Evolutionary conservation across 1,140 invertebrate genomes (phyloP), one percentile per base, ranked within the genome.

Genomic region (Bombus pascuorum): DNA sequence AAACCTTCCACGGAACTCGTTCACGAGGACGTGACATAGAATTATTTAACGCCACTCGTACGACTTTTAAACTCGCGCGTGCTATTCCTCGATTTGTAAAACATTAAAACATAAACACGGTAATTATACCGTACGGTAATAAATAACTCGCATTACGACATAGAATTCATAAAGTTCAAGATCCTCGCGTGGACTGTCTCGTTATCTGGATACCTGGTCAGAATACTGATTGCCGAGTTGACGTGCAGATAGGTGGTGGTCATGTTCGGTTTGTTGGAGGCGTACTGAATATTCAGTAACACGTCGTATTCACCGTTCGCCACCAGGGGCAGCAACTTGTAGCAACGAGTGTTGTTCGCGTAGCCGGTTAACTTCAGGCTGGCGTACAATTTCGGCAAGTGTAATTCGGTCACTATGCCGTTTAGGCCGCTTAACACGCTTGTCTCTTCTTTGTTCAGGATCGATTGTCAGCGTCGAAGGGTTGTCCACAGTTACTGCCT

Each of bases 191-290:
- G 15, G 28, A 44, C 15, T 5, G 59, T 15, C 81, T 76, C 70
- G 53, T 83, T 65, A 4, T 37, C 71, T 8, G 59, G 32, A 22
- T 59, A 82, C 22, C 47, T 68, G 18, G 71, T 71, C 22, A 34
- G 47, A 25, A 70, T n/a, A 9, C 79, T 81, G 57, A 86, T 68
- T 6, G 47, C 72, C 0, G 84, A 53, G 22, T 75, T 70, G 18
- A 53, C 22, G 13, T 81, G 78, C 5, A 71, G 78, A 53, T 86
- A 86, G 4, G 78, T 81, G 34, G 68, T 68, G 25, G 78, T 68
- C 18, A 42, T 28, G 53, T 76, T 34, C 5, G 42, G 37, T 28
- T 81, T 76, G 72, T 81, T 59, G 79, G 71, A 86, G 37, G 81
- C 59, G 62, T 76, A 70, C 13, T 76, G 83, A 34, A 47, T 25